Conservation (phyloP, 2,888 invertebrate species). For the Sceliomorpha sp. region DNA sequence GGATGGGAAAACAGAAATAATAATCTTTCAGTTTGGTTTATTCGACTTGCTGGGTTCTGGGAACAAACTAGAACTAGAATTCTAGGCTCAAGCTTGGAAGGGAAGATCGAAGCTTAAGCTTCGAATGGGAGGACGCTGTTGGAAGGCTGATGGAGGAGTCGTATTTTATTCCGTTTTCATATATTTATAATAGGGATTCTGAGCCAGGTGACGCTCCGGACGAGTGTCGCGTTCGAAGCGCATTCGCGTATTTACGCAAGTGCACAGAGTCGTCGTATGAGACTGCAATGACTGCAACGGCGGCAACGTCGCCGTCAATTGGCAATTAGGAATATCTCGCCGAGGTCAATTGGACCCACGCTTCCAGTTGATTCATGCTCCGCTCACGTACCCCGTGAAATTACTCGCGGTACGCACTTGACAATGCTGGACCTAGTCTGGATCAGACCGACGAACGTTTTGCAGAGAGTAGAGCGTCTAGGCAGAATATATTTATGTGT, state of each 20-base stretch:
- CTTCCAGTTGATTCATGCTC: slow-evolving; percentile 72
- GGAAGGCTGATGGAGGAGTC: too few species aligned
- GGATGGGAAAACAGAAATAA: too few species aligned
- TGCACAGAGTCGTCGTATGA: slow-evolving; percentile 42
- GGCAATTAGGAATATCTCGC: slow-evolving; percentile 75
- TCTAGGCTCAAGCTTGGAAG: too few species aligned
- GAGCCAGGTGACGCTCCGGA: slow-evolving; percentile 44
- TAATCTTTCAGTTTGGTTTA: too few species aligned
- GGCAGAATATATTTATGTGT: too few species aligned
- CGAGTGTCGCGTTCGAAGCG: slow-evolving; percentile 31
- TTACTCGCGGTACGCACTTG: slow-evolving; percentile 68
- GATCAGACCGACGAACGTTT: slow-evolving; percentile 16
- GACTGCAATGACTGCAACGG: slow-evolving; percentile 38
- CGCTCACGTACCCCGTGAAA: slow-evolving; percentile 75
- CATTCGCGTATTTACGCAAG: slow-evolving; percentile 42
- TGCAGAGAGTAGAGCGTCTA: too few species aligned
- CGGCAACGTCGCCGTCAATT: slow-evolving; percentile 77
- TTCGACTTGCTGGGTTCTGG: too few species aligned
- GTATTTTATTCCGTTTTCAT: slow-evolving; percentile 32
- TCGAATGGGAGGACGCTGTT: neutral
- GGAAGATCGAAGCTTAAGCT: too few species aligned
- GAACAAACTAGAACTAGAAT: too few species aligned
- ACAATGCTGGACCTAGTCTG: slow-evolving; percentile 26
- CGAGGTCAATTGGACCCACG: slow-evolving; percentile 78
- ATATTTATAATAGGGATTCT: slow-evolving; percentile 35